Conservation (phyloP, 2,888 invertebrate genomes). For the Blastobasis lacticolella region DNA sequence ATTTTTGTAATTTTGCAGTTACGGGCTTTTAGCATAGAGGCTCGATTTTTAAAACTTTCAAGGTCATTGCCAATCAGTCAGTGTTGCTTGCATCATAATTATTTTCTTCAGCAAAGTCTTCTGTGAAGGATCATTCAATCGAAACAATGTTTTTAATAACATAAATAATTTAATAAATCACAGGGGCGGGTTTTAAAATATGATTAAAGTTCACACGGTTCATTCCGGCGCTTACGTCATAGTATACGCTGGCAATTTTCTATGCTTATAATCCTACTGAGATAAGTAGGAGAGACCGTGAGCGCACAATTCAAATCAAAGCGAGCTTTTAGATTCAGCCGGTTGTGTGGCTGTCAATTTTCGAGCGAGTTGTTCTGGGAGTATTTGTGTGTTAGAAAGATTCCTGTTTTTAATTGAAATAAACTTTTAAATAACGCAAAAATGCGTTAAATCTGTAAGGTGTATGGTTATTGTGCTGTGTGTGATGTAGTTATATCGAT, state of each 20-base stretch:
- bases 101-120: no score
- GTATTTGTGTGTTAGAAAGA: constrained; percentile 35
- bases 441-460: constrained; percentile 1
- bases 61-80: no score
- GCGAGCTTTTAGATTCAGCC: constrained; percentile 20
- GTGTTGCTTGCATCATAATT: no score
- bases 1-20: no score
- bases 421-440: constrained; percentile 6
- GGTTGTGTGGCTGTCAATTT: constrained; percentile 35
- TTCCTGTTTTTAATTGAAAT: constrained; percentile 20
- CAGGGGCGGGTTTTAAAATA: no score
- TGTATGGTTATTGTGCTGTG: constrained; percentile 30
- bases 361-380: constrained; percentile 19
- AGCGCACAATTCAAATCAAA: not conserved
- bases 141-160: no score
- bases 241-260: constrained; percentile 48
- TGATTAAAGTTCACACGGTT: not conserved
- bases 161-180: no score
- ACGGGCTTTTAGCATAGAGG: no score
- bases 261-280: constrained; percentile 26
- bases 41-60: no score
- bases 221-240: constrained; percentile 46
- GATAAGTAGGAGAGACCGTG: no score
- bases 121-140: no score
- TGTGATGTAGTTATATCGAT: constrained; percentile 11